A percentile compares a stretch with the other conserved stretches of the same genome.
These are phyloP conservation scores for Prietella phreatophila DNA, from an alignment of 2,113 vertebrate genomes.

Conservation along the genomic window DNA sequence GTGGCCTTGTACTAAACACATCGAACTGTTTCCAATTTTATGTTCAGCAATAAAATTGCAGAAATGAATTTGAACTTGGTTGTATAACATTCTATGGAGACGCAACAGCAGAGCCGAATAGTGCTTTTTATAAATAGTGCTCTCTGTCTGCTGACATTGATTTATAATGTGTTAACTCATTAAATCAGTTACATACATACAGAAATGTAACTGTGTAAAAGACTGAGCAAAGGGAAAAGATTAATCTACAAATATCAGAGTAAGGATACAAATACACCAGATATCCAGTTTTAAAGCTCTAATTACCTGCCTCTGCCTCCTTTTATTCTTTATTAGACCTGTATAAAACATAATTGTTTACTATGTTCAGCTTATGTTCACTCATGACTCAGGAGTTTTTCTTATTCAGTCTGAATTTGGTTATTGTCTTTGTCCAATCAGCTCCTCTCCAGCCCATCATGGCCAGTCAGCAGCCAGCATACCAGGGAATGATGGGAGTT, in stretches of 20 bases:
- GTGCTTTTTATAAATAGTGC: neutral
- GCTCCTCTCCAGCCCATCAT: conserved; percentile 93
- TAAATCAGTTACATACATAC: neutral
- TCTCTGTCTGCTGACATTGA: neutral
- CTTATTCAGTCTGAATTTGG: neutral
- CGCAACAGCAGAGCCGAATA: neutral
- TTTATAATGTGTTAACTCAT: neutral
- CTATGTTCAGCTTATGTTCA: neutral
- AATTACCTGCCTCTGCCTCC: neutral
- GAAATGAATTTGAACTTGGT: neutral
- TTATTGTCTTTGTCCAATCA: neutral
- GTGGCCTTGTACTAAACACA: neutral
- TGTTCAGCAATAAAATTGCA: neutral
- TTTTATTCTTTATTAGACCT: neutral
- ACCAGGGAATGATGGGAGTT: conserved; percentile 92
- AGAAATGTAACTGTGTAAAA: neutral
- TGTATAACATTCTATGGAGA: neutral
- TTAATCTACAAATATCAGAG: neutral
- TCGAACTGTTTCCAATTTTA: neutral
- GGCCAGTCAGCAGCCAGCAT: conserved; percentile 91
- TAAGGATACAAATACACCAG: neutral
- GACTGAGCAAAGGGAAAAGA: neutral
- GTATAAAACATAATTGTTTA: neutral
- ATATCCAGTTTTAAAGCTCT: neutral
- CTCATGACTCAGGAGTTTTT: neutral